phyloP scores from a whole-genome alignment of 2,113 vertebrate genomes.

The Pipra filicauda region DNA sequence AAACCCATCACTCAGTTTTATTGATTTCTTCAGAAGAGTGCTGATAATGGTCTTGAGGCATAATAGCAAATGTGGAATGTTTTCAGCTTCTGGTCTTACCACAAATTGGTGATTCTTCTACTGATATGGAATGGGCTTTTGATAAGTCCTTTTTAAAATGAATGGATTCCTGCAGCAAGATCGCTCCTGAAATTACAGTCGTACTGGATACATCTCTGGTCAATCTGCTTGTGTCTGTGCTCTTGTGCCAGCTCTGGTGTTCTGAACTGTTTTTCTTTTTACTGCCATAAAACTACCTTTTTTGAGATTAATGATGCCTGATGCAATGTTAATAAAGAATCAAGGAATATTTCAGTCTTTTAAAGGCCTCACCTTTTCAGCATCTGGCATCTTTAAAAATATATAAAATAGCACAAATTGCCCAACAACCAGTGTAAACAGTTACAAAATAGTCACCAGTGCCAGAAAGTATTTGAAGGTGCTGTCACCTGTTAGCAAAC shows the following conservation, averaged over 20 bases:
- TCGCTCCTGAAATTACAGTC: background rate
- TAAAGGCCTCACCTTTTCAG: background rate
- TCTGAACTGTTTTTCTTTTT: background rate
- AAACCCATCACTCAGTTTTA: background rate
- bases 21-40: background rate
- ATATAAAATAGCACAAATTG: background rate
- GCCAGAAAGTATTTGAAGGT: background rate
- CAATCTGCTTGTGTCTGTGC: background rate
- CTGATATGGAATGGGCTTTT: background rate
- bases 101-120: background rate
- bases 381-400: background rate
- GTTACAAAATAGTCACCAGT: background rate
- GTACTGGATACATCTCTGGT: background rate
- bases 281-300: background rate
- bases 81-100: background rate
- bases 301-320: background rate
- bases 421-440: background rate
- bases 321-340: background rate
- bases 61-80: background rate
- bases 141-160: background rate
- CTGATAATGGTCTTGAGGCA: slow-evolving; percentile 7
- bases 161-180: background rate
- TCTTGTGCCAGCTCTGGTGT: background rate
- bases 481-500: background rate
- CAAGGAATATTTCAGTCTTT: background rate